Base-by-base conservation (phyloP, 2,888 invertebrate genomes). In the Sinopyrophorus schimmeli region DNA sequence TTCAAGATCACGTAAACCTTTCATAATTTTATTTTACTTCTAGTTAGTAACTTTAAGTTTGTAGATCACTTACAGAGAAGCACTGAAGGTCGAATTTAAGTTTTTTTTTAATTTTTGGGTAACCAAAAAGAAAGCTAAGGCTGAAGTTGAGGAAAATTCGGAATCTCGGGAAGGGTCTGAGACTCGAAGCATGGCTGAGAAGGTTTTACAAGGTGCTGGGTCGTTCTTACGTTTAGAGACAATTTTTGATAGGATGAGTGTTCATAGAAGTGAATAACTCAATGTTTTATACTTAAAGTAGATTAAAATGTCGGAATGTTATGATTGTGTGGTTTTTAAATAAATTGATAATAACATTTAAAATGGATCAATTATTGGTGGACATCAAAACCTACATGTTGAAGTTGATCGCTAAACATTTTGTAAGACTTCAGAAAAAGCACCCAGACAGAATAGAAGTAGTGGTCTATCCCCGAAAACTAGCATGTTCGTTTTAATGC, bases 1-100 rank as follows among this genome's bases (percentile, higher is more conserved):
- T 86, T 1, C 83, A 84, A 48, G 87, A 89, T 70, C 86, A 84
- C 77, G 91, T 90, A 66, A 69, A n/a, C n/a, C n/a, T n/a, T n/a
- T n/a, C n/a, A n/a, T n/a, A n/a, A n/a, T n/a, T n/a, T 70, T 50
- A 39, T 2, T 21, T n/a, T 21, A n/a, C n/a, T n/a, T n/a, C n/a
- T n/a, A n/a, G n/a, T 4, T 3, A 26, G 6, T 24, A 17, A 37
- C 24, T 5, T 15, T 14, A 31, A 6, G 7, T 7, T 74, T 73
- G 1, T 69, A 89, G 88, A 80, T 88, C 64, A 79, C 86, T 0
- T 80, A 83, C 6, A 73, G 77, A 35, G 84, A 87, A 63, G 88
- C 88, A 0, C 75, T 89, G 26, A 77, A 79, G 64, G 77, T 81
- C 0, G 91, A 91, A 68, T 64, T 86, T 1, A 75, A 77, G 47